Evolutionary conservation across 2,113 vertebrate genomes (phyloP), one percentile per base, ranked within the genome.

Genomic region (Oreotrochilus melanogaster): DNA sequence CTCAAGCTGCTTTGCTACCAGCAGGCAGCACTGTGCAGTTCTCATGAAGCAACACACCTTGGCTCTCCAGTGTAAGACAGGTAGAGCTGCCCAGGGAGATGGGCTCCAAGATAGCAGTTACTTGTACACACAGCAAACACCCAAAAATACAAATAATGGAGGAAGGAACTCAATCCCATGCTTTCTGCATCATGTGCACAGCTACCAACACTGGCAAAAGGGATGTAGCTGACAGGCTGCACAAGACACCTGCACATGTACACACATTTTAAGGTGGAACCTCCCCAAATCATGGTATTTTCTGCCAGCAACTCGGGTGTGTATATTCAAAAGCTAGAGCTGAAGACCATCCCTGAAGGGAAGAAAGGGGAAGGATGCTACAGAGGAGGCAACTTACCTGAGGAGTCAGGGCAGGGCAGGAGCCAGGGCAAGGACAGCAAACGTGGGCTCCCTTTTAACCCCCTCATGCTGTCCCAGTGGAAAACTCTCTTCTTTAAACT

Each of bases 221-320:
- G 1, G 25, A 45, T 0, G 2, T 0, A 14, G 18, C 5, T 57
- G 70, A 53, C 7, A 7, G 35, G 25, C 45, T 31, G 79, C 43
- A 30, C 5, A 17, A 69, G 21, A 70, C 7, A 14, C 0, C 0
- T 7, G 1, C 13, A 8, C 4, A 4, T 10, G 35, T 37, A 4
- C 10, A 9, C 43, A 8, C 18, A 1, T 65, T 65, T 37, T n/a
- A 54, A 66, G 75, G 42, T 5, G 16, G 51, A 80, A 71, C 47
- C 51, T 75, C 53, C 84, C 9, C 73, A 75, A 53, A 57, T 7
- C 24, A 30, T 21, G 5, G 0, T 18, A 1, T 67, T 78, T n/a
- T 60, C 81, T 86, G 70, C 65, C 65, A 48, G 58, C 3, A 10
- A 33, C 73, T 62, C 2, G 4, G 13, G 56, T 3, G 0, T 0